Percentiles rank a stretch among this genome's conserved stretches.
Evolutionary conservation across 2,797 vertebrate species (phyloP).

Genomic region (Circus cinereus): DNA sequence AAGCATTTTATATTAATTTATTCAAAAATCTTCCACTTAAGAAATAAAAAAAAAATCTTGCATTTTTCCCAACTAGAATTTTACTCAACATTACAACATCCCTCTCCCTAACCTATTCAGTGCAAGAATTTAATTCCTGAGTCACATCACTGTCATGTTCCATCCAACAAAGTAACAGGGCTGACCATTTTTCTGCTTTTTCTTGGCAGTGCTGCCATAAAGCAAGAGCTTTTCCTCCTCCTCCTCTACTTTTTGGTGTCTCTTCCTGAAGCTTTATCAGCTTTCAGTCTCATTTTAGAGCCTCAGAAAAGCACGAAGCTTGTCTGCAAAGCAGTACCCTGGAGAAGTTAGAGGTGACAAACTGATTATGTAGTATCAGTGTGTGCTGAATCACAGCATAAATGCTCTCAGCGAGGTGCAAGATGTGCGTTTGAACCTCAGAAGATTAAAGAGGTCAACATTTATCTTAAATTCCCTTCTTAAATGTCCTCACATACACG

Average conservation of each 20-base stretch:
- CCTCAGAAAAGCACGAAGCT: neutral
- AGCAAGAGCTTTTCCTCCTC: neutral
- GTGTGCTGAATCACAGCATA: neutral
- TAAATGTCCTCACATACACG: rapidly evolving
- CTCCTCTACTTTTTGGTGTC: neutral
- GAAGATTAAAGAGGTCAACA: neutral
- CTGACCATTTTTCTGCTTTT: neutral
- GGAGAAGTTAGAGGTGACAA: neutral
- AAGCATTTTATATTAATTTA: neutral
- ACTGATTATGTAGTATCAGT: neutral
- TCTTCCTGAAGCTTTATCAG: neutral
- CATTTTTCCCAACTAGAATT: neutral
- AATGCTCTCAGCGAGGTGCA: neutral
- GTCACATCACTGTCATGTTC: rapidly evolving
- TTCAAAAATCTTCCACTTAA: neutral
- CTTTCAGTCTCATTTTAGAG: slow-evolving; percentile 3
- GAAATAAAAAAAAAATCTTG: neutral
- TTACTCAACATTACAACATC: neutral
- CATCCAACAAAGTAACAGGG: neutral
- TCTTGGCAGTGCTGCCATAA: neutral
- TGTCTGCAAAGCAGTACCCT: neutral
- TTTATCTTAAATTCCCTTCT: neutral
- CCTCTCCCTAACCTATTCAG: neutral
- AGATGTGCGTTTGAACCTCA: neutral
- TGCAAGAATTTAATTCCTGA: neutral